Conservation (phyloP, 1,140 invertebrate species). For the Harpegnathos saltator region DNA sequence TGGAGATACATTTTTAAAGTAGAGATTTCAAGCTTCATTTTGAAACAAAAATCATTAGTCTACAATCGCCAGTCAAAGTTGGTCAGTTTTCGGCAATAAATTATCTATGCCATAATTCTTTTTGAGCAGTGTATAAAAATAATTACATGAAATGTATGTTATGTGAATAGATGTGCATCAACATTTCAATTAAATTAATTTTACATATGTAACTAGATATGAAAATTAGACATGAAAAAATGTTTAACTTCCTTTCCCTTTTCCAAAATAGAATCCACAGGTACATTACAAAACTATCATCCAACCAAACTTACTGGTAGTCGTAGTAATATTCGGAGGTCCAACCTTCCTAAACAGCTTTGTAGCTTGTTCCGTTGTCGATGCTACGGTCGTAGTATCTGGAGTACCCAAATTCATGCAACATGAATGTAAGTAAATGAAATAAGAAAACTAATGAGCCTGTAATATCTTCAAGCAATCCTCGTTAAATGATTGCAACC, state of each 20-base stretch:
- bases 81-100: no score
- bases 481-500: no score
- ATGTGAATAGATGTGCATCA: no score
- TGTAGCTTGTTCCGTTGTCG: constrained; percentile 79
- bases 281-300: constrained; percentile 22
- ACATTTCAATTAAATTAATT: no score
- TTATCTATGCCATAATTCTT: no score
- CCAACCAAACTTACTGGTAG: constrained; percentile 79
- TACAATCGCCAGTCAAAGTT: no score
- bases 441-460: constrained; percentile 66
- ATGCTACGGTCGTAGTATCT: constrained; percentile 84
- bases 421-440: constrained; percentile 84
- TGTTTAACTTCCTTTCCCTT: background rate
- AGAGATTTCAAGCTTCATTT: no score
- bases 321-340: constrained; percentile 77
- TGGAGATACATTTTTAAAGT: no score
- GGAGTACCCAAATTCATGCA: constrained; percentile 85
- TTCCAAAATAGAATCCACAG: background rate
- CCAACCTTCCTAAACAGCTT: constrained; percentile 82
- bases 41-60: no score
- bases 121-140: no score
- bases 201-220: no score
- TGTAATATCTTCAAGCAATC: constrained; percentile 62
- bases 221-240: constrained; percentile 17
- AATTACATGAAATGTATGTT: no score